These are phyloP conservation scores for Panagrolaimus sp. DNA, from an alignment of 1,140 invertebrate species.

Conservation along the genomic window DNA sequence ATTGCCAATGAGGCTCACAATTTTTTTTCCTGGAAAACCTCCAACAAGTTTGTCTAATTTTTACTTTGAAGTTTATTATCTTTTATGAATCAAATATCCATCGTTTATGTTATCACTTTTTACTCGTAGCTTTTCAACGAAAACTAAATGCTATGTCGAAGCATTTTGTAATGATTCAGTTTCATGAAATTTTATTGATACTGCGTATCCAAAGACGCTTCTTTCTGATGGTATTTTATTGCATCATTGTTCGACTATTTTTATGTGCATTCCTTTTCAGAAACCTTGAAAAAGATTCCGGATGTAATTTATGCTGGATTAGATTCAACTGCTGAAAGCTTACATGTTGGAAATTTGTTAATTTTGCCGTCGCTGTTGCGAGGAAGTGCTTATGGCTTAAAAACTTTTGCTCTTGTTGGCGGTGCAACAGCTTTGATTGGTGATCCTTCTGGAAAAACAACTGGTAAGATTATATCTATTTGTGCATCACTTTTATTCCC, in stretches of 20 bases:
- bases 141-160: too few species aligned
- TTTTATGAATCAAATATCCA: too few species aligned
- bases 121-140: too few species aligned
- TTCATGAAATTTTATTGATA: background rate
- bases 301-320: conserved; percentile 85
- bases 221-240: conserved; percentile 9
- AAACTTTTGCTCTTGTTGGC: conserved; percentile 69
- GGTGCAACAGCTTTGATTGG: conserved; percentile 88
- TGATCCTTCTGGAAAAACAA: conserved; percentile 82
- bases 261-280: background rate
- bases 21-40: too few species aligned
- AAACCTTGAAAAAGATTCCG: conserved; percentile 33
- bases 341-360: conserved; percentile 91
- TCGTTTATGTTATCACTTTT: too few species aligned
- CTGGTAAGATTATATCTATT: conserved; percentile 62
- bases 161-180: conserved; percentile 1
- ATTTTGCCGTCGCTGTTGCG: conserved; percentile 79
- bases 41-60: too few species aligned
- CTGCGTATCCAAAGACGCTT: background rate
- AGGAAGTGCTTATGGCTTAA: conserved; percentile 36
- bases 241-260: conserved; percentile 7
- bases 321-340: conserved; percentile 89
- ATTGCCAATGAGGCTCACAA: too few species aligned
- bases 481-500: background rate
- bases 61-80: too few species aligned